A percentile compares a stretch with the other conserved stretches of the same genome.
Evolutionary conservation across 2,797 vertebrate species (phyloP).

Genomic region (Clamator glandarius): DNA sequence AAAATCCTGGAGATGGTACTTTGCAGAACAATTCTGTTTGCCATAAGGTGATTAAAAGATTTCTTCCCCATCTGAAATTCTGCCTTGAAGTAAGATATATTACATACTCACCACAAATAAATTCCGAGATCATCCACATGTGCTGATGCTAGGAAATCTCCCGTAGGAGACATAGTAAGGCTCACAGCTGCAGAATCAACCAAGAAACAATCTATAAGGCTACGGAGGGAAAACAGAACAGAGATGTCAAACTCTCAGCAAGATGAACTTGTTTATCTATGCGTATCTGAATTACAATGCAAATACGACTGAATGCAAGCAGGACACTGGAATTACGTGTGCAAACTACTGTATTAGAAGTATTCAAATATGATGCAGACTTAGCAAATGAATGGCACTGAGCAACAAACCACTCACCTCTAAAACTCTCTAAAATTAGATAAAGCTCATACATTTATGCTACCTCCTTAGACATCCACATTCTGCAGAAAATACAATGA

Average conservation of each 20-base stretch:
- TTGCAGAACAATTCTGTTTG: neutral
- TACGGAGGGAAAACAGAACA: constrained; percentile 58
- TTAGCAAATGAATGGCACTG: neutral
- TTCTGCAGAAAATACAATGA: neutral
- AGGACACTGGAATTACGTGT: neutral
- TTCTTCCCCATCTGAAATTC: neutral
- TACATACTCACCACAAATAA: constrained; percentile 88
- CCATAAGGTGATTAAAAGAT: neutral
- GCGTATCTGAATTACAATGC: neutral
- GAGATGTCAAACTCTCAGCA: no score
- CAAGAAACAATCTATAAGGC: constrained; percentile 94
- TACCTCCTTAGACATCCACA: neutral
- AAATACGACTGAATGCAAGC: neutral
- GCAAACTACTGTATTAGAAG: neutral
- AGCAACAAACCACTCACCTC: neutral
- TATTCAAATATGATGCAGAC: neutral
- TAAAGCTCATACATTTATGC: neutral
- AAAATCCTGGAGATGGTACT: neutral
- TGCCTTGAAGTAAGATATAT: neutral
- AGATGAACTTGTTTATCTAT: neutral
- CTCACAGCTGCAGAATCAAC: constrained; percentile 87
- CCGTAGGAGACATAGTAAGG: constrained; percentile 91
- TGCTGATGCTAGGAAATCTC: constrained; percentile 92
- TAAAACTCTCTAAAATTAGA: neutral
- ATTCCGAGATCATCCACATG: constrained; percentile 93